Evolutionary conservation across 2,113 vertebrate species (phyloP).

Genomic region (Sialia sialis): DNA sequence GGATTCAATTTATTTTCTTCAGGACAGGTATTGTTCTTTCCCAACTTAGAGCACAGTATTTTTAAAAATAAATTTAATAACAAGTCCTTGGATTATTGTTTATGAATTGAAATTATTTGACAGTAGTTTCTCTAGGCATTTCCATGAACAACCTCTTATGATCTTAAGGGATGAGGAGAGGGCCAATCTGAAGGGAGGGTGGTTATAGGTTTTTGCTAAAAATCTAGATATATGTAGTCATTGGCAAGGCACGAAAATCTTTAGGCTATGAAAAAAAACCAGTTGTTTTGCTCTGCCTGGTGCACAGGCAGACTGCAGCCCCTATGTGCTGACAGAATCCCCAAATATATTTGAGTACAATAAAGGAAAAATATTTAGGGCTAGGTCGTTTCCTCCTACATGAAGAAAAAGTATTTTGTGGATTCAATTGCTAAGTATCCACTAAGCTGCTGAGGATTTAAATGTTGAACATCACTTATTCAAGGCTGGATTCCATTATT

Average conservation of each 20-base stretch:
- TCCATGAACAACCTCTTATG: not conserved
- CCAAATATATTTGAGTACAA: not conserved
- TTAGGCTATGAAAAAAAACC: not conserved
- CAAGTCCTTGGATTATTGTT: not conserved
- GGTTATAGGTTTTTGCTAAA: not conserved
- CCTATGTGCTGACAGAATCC: not conserved
- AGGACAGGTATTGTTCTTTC: not conserved
- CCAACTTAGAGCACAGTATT: not conserved
- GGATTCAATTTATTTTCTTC: not conserved
- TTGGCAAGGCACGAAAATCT: not conserved
- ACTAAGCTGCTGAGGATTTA: not conserved
- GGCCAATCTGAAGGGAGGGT: not conserved
- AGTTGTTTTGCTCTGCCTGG: not conserved
- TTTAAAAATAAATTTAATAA: not conserved
- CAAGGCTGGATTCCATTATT: not conserved
- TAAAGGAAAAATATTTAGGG: not conserved
- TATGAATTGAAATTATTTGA: not conserved
- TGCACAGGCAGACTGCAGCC: not conserved
- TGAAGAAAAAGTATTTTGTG: not conserved
- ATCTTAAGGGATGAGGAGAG: not conserved
- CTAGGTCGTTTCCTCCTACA: not conserved
- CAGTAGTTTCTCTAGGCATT: not conserved
- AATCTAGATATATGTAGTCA: not conserved
- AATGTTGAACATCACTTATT: not conserved
- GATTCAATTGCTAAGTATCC: not conserved